Base-by-base conservation (phyloP, 2,888 invertebrate species). In the Rapana venosa region DNA sequence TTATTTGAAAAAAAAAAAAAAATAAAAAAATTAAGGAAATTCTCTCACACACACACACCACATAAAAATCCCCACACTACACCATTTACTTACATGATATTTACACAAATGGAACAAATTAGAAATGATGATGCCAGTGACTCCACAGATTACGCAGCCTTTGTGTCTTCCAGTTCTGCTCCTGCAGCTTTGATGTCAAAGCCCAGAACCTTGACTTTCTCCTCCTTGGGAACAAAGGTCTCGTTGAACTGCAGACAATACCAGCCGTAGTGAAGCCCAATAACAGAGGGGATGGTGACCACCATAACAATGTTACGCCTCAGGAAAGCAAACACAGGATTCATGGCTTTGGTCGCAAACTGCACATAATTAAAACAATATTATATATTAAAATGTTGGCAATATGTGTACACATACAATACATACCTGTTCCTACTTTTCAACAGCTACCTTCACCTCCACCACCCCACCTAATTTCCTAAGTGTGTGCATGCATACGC, bases 191-290 rank as follows among this genome's bases (percentile, higher is more conserved):
- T 86, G 36, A 91, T n/a, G 56, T 84, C 74, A 22, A 90, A 20
- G 11, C 91, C 91, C 22, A 90, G 30, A n/a, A 92, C 32, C 85
- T 90, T 90, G 66, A 91, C 85, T 79, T 90, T 83, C 35, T 90
- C 87, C 2, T 90, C 88, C 56, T 88, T 88, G 22, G 91, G 91
- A 17, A 92, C 90, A 88, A 92, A 91, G 20, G 74, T 88, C 22
- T 89, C 88, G 26, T 91, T 91, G 70, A 88, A 90, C 88, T 92
- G 92, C 47, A 92, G 88, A 0, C 87, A 86, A 87, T 90, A 91
- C 92, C 92, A 92, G 35, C 89, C 84, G 58, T 90, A 91, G 77
- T 92, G 92, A 26, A 92, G 88, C 15, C 89, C 77, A 70, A 90
- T 58, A 35, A 92, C 30, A 32, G 85, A 81, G 61, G 89, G 89